Base-by-base conservation (phyloP, 2,888 invertebrate species). In the Zeuzera pyrina region DNA sequence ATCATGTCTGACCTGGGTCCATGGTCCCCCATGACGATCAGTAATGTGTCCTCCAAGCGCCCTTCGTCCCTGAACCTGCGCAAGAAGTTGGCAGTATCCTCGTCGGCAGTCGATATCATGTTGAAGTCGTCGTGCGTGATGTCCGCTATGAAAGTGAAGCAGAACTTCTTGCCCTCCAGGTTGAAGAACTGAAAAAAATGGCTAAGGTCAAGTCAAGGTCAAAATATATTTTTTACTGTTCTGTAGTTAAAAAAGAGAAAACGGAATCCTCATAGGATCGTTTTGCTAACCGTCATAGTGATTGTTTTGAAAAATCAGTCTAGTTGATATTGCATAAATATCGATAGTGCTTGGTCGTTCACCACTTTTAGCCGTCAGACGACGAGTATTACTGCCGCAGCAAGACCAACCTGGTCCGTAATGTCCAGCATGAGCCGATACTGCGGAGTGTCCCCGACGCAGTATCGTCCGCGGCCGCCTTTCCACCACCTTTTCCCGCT, bases 361-460 rank as follows among this genome's bases (percentile, higher is more conserved):
- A n/a, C n/a, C n/a, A n/a, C n/a, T n/a, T n/a, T n/a, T n/a, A n/a
- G n/a, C n/a, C n/a, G n/a, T n/a, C n/a, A n/a, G n/a, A n/a, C n/a
- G n/a, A n/a, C n/a, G n/a, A n/a, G n/a, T n/a, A n/a, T n/a, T n/a
- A n/a, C n/a, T n/a, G n/a, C n/a, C n/a, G n/a, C n/a, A 29, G 16
- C 8, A 59, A n/a, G n/a, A n/a, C n/a, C n/a, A n/a, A 91, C 91
- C 81, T 89, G 83, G 52, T 81, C 84, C 2, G 87, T 86, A 29
- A 86, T 79, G 41, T 88, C 84, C 30, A 88, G 45, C 87, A 88
- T 87, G 10, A 87, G 67, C 43, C 77, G 69, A 58, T 93, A 93
- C 29, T 89, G 79, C 0, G 92, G 90, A 15, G 85, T 77, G 12
- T 88, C 86, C 0, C 91, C 92, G 21, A 91, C 77, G 57, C 57